Evolutionary conservation across 1,140 invertebrate species (phyloP), one percentile per base, ranked within the genome.

Genomic region (Triops longicaudatus): DNA sequence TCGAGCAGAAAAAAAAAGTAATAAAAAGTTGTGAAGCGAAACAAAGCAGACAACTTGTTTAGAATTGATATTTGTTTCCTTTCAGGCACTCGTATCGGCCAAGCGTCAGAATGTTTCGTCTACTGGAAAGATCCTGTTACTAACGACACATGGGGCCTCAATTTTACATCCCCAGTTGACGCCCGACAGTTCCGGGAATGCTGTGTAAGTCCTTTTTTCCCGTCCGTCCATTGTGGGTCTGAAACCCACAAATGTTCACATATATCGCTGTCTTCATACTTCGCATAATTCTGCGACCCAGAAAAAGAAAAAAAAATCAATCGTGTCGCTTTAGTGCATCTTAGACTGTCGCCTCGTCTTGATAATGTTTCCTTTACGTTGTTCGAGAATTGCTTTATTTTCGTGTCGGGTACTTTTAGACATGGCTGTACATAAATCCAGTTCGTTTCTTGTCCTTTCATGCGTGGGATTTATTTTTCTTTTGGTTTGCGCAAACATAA

Each of bases 41-140:
- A 63, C 50, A 5, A 63, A 63, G 5, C 14, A 17, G 0, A 63
- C 10, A n/a, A 6, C 22, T 63, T 63, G 10, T 63, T 63, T 63
- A 63, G 14, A 4, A 37, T 37, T 37, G 31, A 37, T 37, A 14
- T 81, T 81, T 82, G 81, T 81, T 81, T 86, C 87, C 74, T 81
- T 81, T 41, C 83, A 97, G 95, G 96, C 41, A 98, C 96, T 73
- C 90, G 95, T 80, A 95, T 98, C 82, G 96, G 95, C 12, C 96
- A 97, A 86, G 96, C 96, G 27, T 98, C 96, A 11, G 96, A 98
- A 87, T 98, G 96, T 86, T 98, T 98, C 85, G 94, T 98, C 44
- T 98, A 98, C 84, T 98, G 96, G 96, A 97, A 97, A 85, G 97
- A 98, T 86, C 91, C 93, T 2, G 92, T 94, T 89, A 96, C 94